These are phyloP conservation scores for Pyrgilauda ruficollis DNA, from an alignment of 2,113 vertebrate species.

Conservation along the genomic window DNA sequence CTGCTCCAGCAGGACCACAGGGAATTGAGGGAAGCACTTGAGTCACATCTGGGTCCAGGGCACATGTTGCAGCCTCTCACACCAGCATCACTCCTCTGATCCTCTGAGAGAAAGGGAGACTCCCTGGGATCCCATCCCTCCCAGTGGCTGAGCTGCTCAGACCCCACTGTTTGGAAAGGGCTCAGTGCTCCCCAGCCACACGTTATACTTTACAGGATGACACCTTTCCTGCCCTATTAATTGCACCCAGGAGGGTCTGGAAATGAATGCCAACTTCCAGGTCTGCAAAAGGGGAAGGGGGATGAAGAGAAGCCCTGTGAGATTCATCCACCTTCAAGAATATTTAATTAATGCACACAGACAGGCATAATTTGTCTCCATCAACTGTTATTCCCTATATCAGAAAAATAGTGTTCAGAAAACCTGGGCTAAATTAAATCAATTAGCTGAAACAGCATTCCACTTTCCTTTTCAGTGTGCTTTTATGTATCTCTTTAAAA, in stretches of 20 bases:
- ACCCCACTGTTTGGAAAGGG: not conserved
- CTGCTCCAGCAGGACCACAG: not conserved
- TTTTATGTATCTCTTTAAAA: not conserved
- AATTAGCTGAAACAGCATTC: not conserved
- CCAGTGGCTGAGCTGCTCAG: fast-evolving
- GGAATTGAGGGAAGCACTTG: not conserved
- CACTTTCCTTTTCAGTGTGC: not conserved
- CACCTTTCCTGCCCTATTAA: not conserved
- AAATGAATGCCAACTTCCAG: not conserved
- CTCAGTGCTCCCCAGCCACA: not conserved
- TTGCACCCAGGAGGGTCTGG: not conserved
- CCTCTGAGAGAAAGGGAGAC: not conserved
- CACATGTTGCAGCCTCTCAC: not conserved
- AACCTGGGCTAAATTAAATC: not conserved
- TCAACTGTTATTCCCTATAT: not conserved
- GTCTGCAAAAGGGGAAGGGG: not conserved
- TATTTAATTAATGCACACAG: not conserved
- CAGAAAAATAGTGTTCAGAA: not conserved
- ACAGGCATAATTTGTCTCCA: not conserved
- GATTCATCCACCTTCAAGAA: not conserved
- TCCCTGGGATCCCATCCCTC: not conserved
- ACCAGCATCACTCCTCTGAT: fast-evolving
- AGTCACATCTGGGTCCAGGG: not conserved
- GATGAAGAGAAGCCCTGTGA: fast-evolving
- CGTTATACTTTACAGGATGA: fast-evolving